A percentile compares a stretch with the other conserved stretches of the same genome.
These are phyloP conservation scores for Rostratula benghalensis DNA, from an alignment of 2,113 vertebrate genomes.

Conservation along the genomic window DNA sequence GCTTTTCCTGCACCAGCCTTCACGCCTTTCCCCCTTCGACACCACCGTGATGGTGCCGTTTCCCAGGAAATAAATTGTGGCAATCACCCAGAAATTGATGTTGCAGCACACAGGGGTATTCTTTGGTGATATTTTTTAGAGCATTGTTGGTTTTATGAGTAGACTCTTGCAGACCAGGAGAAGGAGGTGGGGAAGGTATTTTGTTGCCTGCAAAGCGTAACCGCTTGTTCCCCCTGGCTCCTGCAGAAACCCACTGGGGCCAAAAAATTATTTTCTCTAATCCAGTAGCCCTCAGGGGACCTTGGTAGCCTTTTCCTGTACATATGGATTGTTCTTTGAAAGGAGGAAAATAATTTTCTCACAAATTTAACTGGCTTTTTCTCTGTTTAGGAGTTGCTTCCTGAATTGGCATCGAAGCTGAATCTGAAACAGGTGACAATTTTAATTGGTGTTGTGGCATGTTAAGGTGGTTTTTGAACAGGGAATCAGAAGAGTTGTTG, in stretches of 20 bases:
- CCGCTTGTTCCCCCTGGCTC: background rate
- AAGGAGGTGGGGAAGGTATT: background rate
- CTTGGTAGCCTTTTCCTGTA: conserved; percentile 6
- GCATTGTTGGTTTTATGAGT: background rate
- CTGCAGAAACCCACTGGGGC: conserved; percentile 2
- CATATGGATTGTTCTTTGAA: background rate
- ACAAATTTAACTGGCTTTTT: conserved; percentile 49
- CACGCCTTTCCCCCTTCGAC: background rate
- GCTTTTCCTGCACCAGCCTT: background rate
- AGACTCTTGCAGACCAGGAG: background rate
- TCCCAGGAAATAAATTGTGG: background rate
- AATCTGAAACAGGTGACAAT: conserved; percentile 65
- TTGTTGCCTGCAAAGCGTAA: background rate
- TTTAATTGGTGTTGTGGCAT: conserved; percentile 28
- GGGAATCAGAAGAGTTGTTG: background rate
- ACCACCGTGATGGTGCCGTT: too few species aligned
- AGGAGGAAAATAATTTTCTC: background rate
- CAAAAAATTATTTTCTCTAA: background rate
- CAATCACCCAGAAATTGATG: background rate
- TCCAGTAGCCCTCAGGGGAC: background rate
- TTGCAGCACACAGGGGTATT: background rate
- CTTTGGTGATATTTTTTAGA: background rate
- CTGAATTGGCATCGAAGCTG: conserved; percentile 67
- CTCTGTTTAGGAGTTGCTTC: conserved; percentile 65
- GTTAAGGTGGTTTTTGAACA: background rate